Evolutionary conservation across 2,888 invertebrate genomes (phyloP), one percentile per base, ranked within the genome.

Genomic region (Hybos culiciformis): DNA sequence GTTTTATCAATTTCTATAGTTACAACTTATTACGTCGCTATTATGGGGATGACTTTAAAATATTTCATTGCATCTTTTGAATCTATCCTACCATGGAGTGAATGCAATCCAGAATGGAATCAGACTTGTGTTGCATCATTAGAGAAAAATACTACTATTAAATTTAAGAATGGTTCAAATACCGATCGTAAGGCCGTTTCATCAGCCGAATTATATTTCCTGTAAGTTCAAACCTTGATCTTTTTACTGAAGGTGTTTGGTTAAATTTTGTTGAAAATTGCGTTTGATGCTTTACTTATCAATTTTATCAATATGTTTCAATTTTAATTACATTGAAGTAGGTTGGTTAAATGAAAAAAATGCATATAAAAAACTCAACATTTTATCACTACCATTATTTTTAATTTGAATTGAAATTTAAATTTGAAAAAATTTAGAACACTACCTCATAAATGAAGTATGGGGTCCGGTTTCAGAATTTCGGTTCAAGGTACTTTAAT

Each of bases 1-100:
- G 62, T 72, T 20, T 50, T 75, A 6, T 70, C 73, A 2, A 71
- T 71, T 26, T 66, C 70, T 32, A 64, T 71, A 41, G 74, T 79
- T 3, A 71, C 74, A 36, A 75, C 77, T 18, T 81, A 80, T 55
- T 81, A 80, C 60, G 76, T 77, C 46, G 72, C 73, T 18, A 59
- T 80, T 43, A 79, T 80, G 77, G 77, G 75, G 8, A 61, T 80
- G 42, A 75, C 75, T 3, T 52, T 78, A 3, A 73, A 70, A 53
- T 81, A 80, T 58, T 65, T 80, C 46, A 59, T 73, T 46, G 71
- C 73, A 40, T 80, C 79, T 19, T 78, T 80, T 56, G 66, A 68
- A 31, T 54, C 68, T 0, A 64, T 70, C 17, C 60, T 80, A 45
- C 80, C 80, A 7, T 81, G 80, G 80, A 61, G 76, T 2, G 55